These are phyloP conservation scores for Neelides folsomi DNA, from an alignment of 2,888 invertebrate genomes.

Conservation along the genomic window DNA sequence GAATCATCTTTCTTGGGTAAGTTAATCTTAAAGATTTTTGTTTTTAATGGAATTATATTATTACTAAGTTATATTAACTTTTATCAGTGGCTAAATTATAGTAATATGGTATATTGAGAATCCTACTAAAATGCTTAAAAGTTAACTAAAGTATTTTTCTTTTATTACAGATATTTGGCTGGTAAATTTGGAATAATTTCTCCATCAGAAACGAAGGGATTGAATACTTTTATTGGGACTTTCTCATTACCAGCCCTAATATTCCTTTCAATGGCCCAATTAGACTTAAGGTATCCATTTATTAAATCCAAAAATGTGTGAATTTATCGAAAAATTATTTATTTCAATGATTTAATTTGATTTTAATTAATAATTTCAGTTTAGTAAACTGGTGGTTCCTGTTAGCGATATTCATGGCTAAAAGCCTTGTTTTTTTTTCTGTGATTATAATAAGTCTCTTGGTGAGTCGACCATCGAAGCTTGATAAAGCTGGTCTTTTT, in stretches of 20 bases:
- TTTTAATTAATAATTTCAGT: conserved; percentile 30
- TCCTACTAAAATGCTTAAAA: neutral
- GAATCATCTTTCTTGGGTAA: conserved; percentile 78
- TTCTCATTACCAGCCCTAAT: conserved; percentile 86
- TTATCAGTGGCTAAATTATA: neutral
- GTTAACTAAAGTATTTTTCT: conserved; percentile 4
- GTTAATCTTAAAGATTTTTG: conserved; percentile 34
- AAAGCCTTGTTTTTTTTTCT: conserved; percentile 66
- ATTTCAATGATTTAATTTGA: neutral
- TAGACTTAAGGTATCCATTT: conserved; percentile 51
- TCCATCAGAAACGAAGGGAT: conserved; percentile 70
- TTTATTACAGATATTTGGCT: conserved; percentile 57
- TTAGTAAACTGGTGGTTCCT: conserved; percentile 84
- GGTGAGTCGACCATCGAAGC: conserved; percentile 57
- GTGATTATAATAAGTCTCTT: conserved; percentile 65
- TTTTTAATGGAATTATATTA: neutral
- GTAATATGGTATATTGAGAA: no score
- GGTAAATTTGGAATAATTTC: conserved; percentile 70
- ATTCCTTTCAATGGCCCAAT: conserved; percentile 71
- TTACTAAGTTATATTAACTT: neutral
- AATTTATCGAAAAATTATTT: neutral
- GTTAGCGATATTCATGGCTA: conserved; percentile 68
- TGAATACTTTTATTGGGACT: conserved; percentile 82
- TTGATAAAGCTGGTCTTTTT: conserved; percentile 75
- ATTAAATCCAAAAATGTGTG: neutral